Evolutionary conservation across 2,113 vertebrate species (phyloP), one percentile per base, ranked within the genome.

Genomic region (Centropristis striata): DNA sequence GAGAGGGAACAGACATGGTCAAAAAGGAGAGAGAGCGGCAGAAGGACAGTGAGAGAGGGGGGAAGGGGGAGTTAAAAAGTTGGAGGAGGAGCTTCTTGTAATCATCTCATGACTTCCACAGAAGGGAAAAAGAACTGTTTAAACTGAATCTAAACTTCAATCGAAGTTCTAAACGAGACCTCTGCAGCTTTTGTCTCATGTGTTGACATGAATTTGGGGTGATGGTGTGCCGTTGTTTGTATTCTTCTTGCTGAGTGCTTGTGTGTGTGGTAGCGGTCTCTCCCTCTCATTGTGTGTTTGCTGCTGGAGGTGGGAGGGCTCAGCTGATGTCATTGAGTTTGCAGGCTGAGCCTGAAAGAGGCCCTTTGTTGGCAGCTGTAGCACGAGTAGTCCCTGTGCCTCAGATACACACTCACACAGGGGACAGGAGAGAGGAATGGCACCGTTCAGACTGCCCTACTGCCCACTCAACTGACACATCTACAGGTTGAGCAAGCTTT

Each of bases 291-390:
- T 80, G 81, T 90, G 93, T 94, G 95, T 93, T 94, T 93, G 84
- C 86, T 88, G 86, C 87, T 90, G 81, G 78, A 90, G 81, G 95
- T 95, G 95, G 97, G 96, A 95, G 96, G 95, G 91, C 89, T 46
- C 86, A 84, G 92, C 94, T 96, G 97, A 97, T 97, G 96, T 97
- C 97, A 96, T 84, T 91, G 95, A 95, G 95, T 93, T 92, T 95
- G 92, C 92, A 91, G 92, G 93, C 95, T 85, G 91, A 87, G 93
- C 93, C 92, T 95, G 96, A 96, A 96, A 96, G 95, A 95, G 96
- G 95, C 96, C 95, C 97, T 98, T 99, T 98, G 97, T 99, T 98
- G 97, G 96, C 96, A 83, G 94, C 65, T 87, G 32, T 65, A 95
- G 93, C 91, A 90, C 90, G 91, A 93, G 96, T 94, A 92, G 90